Conservation (phyloP, 2,797 vertebrate genomes). For the Takifugu rubripes region DNA sequence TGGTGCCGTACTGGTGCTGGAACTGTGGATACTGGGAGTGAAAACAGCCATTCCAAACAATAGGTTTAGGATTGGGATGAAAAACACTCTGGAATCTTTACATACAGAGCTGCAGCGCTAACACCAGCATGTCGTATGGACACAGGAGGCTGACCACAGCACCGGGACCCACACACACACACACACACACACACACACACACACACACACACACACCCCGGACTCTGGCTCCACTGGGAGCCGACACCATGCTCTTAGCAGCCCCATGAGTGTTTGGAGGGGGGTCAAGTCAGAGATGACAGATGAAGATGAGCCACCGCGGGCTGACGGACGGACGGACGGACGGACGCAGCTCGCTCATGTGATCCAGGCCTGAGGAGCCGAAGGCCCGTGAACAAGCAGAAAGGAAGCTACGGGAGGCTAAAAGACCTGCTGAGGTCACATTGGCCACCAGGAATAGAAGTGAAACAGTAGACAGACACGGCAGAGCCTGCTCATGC, state of each 20-base stretch:
- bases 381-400: constrained; percentile 15
- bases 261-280: constrained; percentile 33
- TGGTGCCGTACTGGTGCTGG: too few relatives aligned
- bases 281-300: constrained; percentile 20
- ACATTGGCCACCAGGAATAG: constrained; percentile 73
- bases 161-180: constrained; percentile 27
- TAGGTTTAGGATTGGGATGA: too few relatives aligned
- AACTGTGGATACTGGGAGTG: too few relatives aligned
- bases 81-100: too few relatives aligned
- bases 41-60: too few relatives aligned
- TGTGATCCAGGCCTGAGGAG: too few relatives aligned
- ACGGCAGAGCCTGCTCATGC: constrained; percentile 47
- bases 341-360: not conserved
- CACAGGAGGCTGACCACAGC: too few relatives aligned
- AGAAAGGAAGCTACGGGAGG: constrained; percentile 38
- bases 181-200: constrained; percentile 6
- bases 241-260: constrained; percentile 26
- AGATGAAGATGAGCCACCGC: too few relatives aligned
- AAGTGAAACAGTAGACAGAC: constrained; percentile 73
- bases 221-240: constrained; percentile 27
- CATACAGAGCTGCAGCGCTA: too few relatives aligned
- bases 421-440: constrained; percentile 49
- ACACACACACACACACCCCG: constrained; percentile 23
- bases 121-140: too few relatives aligned
- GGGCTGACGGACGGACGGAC: not conserved